phyloP scores from a whole-genome alignment of 2,888 invertebrate species.

The Frankliniella intonsa region DNA sequence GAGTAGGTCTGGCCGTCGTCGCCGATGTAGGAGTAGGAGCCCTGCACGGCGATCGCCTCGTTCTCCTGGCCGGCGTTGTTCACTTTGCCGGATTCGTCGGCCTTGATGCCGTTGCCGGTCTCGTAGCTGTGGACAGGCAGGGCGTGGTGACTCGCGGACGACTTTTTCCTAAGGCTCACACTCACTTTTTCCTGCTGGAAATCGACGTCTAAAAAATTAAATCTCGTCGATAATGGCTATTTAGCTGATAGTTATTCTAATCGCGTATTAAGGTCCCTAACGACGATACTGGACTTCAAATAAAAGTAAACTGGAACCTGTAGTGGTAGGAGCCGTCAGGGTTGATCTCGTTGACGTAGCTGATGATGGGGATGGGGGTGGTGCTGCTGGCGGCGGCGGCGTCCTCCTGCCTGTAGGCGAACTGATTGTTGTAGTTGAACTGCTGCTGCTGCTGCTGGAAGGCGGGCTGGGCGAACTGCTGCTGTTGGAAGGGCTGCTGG shows the following conservation, averaged over 20 bases:
- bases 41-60: conserved; percentile 43
- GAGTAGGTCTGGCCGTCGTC: conserved; percentile 51
- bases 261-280: too few relatives aligned
- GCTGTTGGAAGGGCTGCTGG: neutral
- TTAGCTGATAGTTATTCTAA: too few relatives aligned
- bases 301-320: conserved; percentile 47
- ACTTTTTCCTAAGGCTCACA: too few relatives aligned
- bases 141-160: neutral
- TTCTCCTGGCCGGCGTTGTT: conserved; percentile 47
- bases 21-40: conserved; percentile 52
- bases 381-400: conserved; percentile 33
- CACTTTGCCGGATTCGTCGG: conserved; percentile 56
- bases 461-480: neutral
- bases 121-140: conserved; percentile 47
- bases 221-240: too few relatives aligned
- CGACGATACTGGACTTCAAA: too few relatives aligned
- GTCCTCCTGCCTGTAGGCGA: conserved; percentile 35
- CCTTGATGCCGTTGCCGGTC: conserved; percentile 56
- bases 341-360: conserved; percentile 57
- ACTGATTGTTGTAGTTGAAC: neutral
- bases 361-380: conserved; percentile 53
- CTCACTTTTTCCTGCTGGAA: neutral
- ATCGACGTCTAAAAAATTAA: too few relatives aligned
- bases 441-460: neutral
- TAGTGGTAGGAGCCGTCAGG: conserved; percentile 62